These are phyloP conservation scores for Lytechinus pictus DNA, from an alignment of 35 echinoderm and acorn worm genomes.

Conservation along the genomic window DNA sequence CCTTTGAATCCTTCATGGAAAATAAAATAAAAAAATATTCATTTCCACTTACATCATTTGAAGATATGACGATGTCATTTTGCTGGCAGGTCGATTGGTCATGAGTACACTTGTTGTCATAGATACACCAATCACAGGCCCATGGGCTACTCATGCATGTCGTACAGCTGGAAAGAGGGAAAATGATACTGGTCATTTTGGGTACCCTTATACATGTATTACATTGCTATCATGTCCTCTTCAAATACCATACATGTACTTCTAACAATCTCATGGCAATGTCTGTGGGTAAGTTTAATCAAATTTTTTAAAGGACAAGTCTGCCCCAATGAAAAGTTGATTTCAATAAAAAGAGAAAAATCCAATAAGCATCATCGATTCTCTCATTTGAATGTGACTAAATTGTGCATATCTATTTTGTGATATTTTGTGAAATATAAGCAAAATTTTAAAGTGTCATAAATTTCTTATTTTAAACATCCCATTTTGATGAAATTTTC, in stretches of 20 bases:
- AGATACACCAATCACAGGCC: slow-evolving; percentile 74
- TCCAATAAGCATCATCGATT: no score
- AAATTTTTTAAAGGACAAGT: no score
- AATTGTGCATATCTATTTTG: no score
- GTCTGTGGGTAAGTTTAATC: not conserved
- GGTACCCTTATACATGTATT: not conserved
- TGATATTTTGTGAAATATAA: no score
- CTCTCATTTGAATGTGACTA: no score
- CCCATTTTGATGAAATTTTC: no score
- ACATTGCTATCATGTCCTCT: not conserved
- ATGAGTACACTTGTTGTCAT: slow-evolving; percentile 75
- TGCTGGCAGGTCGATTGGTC: slow-evolving; percentile 10
- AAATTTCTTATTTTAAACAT: no score
- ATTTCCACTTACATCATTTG: slow-evolving; percentile 37
- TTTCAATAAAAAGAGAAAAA: no score
- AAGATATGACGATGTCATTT: slow-evolving; percentile 1
- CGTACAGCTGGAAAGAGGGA: not conserved
- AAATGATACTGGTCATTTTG: not conserved
- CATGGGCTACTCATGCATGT: slow-evolving; percentile 32
- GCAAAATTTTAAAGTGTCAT: no score
- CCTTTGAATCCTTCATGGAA: not conserved
- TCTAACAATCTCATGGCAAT: not conserved
- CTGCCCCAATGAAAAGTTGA: no score
- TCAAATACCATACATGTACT: not conserved
- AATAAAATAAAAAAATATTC: not conserved